Base-by-base conservation (phyloP, 2,888 invertebrate species). In the Anodontia alba region DNA sequence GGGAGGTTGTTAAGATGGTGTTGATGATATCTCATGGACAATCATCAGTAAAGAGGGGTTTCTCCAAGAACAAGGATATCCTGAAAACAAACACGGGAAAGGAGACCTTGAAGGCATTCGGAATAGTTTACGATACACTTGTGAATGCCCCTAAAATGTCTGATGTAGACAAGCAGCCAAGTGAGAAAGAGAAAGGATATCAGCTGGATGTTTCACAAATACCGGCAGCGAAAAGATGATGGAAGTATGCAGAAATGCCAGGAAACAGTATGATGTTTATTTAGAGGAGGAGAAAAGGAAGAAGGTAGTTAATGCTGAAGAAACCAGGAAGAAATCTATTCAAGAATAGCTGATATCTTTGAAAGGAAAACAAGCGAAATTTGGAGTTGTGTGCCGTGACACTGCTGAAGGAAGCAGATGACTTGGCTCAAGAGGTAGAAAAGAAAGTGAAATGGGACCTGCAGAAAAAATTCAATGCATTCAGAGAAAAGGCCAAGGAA, bases 21-120 rank as follows among this genome's bases (percentile, higher is more conserved):
- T 23, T 81, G 15, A 75, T 77, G 51, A 46, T 77, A 17, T 81
- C 81, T 31, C 81, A 81, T 78, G 78, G 81, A 26, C 81, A 78
- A 49, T 74, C 77, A 62, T 31, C 81, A 42, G 78, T 81, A 31
- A 74, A 81, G 51, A 20, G 73, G 36, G 76, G 81, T 7, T 81
- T 77, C 70, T 81, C 81, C 23, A 72, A 46, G 66, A 76, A 80
- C 67, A 80, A 80, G 62, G 76, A 79, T 66, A 49, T 78, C 29
- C 51, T 78, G 38, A 49, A 78, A 46, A 46, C 66, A 26, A 78
- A 78, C 67, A 78, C 73, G 73, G 62, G 49, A 36, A 78, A 78
- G 42, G 33, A n/a, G n/a, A n/a, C n/a, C n/a, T n/a, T n/a, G n/a
- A n/a, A n/a, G n/a, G n/a, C n/a, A n/a, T n/a, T n/a, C 69, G 73